Base-by-base conservation (phyloP, 2,888 invertebrate genomes). In the Polyploca ridens region DNA sequence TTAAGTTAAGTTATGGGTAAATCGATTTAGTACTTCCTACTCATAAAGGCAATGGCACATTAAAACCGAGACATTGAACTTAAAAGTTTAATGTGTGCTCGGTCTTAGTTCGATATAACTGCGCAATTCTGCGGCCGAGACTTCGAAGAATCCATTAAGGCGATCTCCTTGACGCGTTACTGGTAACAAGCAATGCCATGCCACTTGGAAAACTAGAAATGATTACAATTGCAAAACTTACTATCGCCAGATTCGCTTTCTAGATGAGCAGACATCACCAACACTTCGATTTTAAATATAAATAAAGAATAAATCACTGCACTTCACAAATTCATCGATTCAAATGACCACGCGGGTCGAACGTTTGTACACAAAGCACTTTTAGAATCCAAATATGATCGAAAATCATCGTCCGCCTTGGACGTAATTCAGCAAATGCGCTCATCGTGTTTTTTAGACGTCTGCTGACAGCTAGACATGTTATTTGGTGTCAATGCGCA, bases 61-160 rank as follows among this genome's bases (percentile, higher is more conserved):
- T 75, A 73, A 79, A 82, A 73, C 82, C 81, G 74, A 85, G 83
- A 82, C 83, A 83, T 83, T 75, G 76, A 83, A 84, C 79, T 84
- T 83, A 69, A 81, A n/a, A 84, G 78, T 82, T 77, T 86, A 86
- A 83, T 83, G 73, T 84, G 82, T 78, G 77, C 75, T 72, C 81
- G 78, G 80, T 76, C 79, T 76, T 72, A 75, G 79, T 75, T 79
- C 77, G 72, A 82, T 82, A 77, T 85, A 88, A 91, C 90, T 91
- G 90, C 90, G 91, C 89, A 90, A 82, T 90, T 88, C 82, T 84
- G 77, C 73, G 81, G 71, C 73, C 81, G 78, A 80, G 78, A 83
- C 84, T 89, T 87, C 87, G 80, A 82, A 77, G 88, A 90, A 89
- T 84, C 85, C 85, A 87, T 88, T 87, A 88, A 82, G 81, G 79